phyloP scores from a whole-genome alignment of 2,888 invertebrate genomes.

The Xanthostigma xanthostigma region DNA sequence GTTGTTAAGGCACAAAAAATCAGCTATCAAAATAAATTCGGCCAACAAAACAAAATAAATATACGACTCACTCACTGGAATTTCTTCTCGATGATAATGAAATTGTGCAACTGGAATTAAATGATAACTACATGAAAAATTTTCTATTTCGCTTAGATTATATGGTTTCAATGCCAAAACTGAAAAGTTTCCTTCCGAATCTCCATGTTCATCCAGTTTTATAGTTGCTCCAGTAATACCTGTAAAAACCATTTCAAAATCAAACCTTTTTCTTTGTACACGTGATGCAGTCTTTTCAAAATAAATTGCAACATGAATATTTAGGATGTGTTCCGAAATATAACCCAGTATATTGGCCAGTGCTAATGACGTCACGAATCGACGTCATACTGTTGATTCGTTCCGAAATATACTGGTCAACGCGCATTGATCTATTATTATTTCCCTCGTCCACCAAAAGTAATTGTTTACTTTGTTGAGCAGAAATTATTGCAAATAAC shows the following conservation, averaged over 20 bases:
- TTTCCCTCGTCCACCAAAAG: too few relatives aligned
- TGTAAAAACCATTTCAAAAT: constrained; percentile 23
- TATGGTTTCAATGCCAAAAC: constrained; percentile 64
- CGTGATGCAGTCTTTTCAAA: not conserved
- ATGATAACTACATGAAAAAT: constrained; percentile 56
- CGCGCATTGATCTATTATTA: too few relatives aligned
- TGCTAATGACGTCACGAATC: too few relatives aligned
- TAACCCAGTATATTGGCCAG: too few relatives aligned
- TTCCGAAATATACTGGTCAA: too few relatives aligned
- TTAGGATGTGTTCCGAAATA: too few relatives aligned
- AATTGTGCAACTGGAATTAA: constrained; percentile 79
- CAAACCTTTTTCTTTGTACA: not conserved
- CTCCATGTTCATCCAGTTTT: constrained; percentile 80
- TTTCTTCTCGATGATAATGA: constrained; percentile 49
- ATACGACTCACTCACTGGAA: constrained; percentile 59
- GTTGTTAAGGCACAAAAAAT: constrained; percentile 5
- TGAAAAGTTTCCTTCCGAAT: constrained; percentile 95
- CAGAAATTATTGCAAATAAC: too few relatives aligned
- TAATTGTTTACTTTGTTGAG: too few relatives aligned
- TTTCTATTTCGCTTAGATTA: constrained; percentile 31
- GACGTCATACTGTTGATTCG: too few relatives aligned
- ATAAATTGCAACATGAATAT: constrained; percentile 2
- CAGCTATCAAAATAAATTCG: constrained; percentile 19
- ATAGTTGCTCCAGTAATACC: constrained; percentile 91
- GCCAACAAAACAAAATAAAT: not conserved